Evolutionary conservation across 2,113 vertebrate species (phyloP).

Genomic region (Ranitomeya variabilis): DNA sequence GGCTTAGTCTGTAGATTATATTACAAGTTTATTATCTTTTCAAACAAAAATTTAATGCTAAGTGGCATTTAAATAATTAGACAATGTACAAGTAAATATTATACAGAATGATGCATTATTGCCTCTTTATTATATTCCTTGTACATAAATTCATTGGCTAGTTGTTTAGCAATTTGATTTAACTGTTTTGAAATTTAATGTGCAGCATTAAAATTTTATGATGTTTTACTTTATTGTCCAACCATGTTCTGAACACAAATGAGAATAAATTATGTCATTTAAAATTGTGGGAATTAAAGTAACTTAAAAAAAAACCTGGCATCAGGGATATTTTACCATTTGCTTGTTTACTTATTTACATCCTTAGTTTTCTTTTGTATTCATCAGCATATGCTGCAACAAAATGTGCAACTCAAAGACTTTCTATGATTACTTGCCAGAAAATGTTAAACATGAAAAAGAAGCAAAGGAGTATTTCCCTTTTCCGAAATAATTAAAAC

Average conservation of each 20-base stretch:
- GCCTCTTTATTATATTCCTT: not conserved
- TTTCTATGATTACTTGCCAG: conserved; percentile 13
- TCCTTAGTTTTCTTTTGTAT: not conserved
- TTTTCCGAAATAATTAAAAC: conserved; percentile 19
- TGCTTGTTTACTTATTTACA: conserved; percentile 11
- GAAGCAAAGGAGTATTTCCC: not conserved
- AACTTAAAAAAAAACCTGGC: not conserved
- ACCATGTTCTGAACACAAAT: not conserved
- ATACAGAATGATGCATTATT: not conserved
- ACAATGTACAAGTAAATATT: no score
- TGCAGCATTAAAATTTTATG: not conserved
- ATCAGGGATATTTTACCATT: conserved; percentile 21
- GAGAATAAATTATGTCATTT: not conserved
- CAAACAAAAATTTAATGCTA: no score
- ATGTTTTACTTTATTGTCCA: not conserved
- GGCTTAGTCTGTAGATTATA: no score
- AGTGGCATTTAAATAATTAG: no score
- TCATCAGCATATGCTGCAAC: not conserved
- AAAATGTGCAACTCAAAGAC: conserved; percentile 1
- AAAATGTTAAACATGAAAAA: not conserved
- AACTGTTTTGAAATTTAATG: not conserved
- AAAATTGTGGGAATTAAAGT: conserved; percentile 15
- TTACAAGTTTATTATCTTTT: no score
- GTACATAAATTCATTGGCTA: not conserved
- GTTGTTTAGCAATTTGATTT: not conserved